Conservation (phyloP, 2,113 vertebrate genomes). For the Oxyruncus cristatus region DNA sequence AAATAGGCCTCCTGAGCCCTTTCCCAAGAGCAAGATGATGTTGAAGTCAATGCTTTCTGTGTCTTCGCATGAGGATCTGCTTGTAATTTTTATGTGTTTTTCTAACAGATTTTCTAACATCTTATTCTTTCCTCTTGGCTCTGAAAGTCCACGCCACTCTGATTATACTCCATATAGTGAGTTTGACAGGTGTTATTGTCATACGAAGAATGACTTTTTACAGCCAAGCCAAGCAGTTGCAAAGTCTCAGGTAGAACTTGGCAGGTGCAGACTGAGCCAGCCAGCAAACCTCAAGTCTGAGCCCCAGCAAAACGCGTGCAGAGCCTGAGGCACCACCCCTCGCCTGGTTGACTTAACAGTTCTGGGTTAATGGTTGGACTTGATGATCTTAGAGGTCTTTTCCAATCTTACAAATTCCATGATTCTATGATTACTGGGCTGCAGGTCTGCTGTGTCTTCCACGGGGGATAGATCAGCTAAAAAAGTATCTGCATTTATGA, state of each 20-base stretch:
- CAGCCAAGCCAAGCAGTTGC: not conserved
- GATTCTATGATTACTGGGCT: not conserved
- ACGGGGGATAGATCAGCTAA: not conserved
- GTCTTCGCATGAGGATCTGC: not conserved
- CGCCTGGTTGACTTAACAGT: not conserved
- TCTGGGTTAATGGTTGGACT: not conserved
- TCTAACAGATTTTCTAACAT: not conserved
- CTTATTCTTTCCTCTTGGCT: not conserved
- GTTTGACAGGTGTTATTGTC: not conserved
- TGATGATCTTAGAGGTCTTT: not conserved
- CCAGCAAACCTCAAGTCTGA: not conserved
- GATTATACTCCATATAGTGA: not conserved
- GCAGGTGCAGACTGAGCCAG: rapidly evolving
- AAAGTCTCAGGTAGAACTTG: not conserved
- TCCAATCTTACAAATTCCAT: not conserved
- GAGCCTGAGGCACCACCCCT: not conserved
- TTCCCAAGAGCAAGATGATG: not conserved
- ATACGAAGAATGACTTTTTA: not conserved
- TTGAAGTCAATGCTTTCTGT: not conserved
- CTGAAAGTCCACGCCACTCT: not conserved
- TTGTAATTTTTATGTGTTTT: not conserved
- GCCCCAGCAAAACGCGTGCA: rapidly evolving
- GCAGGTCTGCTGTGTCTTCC: not conserved
- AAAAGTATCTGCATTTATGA: not conserved
- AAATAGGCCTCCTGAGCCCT: not conserved